A percentile compares a stretch with the other conserved stretches of the same genome.
Conservation (phyloP, 2,888 invertebrate genomes). For the Podotricha telesiphe region DNA sequence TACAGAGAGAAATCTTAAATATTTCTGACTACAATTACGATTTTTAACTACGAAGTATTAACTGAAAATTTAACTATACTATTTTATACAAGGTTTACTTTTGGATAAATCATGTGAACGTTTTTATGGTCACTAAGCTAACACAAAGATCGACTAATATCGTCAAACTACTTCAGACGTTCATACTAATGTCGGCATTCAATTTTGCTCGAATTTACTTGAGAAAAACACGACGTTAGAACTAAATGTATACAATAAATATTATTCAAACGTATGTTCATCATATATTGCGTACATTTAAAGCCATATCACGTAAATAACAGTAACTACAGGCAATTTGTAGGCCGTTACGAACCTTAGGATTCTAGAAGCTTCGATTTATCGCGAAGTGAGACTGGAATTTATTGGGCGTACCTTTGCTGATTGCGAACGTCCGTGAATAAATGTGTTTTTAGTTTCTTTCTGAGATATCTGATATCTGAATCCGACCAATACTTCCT, state of each 20-base stretch:
- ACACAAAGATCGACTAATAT: no score
- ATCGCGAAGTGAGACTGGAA: constrained; percentile 56
- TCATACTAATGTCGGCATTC: background rate
- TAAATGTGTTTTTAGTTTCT: constrained; percentile 35
- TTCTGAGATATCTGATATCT: constrained; percentile 10
- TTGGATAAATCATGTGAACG: no score
- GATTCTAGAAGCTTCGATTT: constrained; percentile 57
- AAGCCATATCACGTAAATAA: constrained; percentile 64
- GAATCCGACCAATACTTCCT: background rate
- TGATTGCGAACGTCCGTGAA: constrained; percentile 41
- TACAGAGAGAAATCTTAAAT: no score
- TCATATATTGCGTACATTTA: constrained; percentile 44
- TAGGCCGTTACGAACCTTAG: constrained; percentile 60
- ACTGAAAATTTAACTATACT: no score
- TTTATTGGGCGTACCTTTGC: constrained; percentile 50
- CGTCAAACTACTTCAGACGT: no score
- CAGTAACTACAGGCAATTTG: constrained; percentile 66
- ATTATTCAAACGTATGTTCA: constrained; percentile 10
- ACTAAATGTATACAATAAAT: constrained; percentile 1
- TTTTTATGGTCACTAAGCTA: no score
- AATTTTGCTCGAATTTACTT: background rate
- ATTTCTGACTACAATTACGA: no score
- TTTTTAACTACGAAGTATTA: no score
- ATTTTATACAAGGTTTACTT: no score
- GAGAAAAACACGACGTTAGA: background rate